A percentile compares a stretch with the other conserved stretches of the same genome.
Conservation (phyloP, 2,888 invertebrate species). For the Hipparchia sbordonii region DNA sequence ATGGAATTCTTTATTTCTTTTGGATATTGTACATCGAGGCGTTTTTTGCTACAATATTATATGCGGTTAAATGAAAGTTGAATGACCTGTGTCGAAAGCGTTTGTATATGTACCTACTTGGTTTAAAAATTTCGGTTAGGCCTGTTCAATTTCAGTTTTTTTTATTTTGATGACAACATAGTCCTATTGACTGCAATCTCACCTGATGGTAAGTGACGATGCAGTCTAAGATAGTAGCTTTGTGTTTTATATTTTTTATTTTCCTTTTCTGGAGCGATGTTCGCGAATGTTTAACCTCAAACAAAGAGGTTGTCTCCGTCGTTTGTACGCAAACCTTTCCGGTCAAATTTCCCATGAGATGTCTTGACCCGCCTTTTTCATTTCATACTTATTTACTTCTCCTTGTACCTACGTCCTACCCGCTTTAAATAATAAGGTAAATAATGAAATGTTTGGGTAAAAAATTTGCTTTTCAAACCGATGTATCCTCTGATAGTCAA, state of each 20-base stretch:
- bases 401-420: not conserved
- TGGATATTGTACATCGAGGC: not conserved
- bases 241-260: not conserved
- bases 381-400: not conserved
- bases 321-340: slow-evolving; percentile 73
- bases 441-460: not conserved
- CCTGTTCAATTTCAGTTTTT: no score
- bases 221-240: no score
- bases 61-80: not conserved
- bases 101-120: not conserved
- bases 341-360: slow-evolving; percentile 74
- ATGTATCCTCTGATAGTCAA: not conserved
- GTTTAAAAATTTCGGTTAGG: not conserved
- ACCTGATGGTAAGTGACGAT: no score
- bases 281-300: slow-evolving; percentile 48
- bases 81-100: not conserved
- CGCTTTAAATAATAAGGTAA: not conserved
- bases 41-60: not conserved
- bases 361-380: slow-evolving; percentile 51
- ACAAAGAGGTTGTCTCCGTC: slow-evolving; percentile 57
- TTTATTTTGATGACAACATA: no score
- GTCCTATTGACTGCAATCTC: no score
- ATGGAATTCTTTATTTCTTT: slow-evolving; percentile 38
- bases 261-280: not conserved
- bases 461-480: not conserved